Evolutionary conservation across 2,797 vertebrate genomes (phyloP).

Genomic region (Pipistrellus pygmaeus): DNA sequence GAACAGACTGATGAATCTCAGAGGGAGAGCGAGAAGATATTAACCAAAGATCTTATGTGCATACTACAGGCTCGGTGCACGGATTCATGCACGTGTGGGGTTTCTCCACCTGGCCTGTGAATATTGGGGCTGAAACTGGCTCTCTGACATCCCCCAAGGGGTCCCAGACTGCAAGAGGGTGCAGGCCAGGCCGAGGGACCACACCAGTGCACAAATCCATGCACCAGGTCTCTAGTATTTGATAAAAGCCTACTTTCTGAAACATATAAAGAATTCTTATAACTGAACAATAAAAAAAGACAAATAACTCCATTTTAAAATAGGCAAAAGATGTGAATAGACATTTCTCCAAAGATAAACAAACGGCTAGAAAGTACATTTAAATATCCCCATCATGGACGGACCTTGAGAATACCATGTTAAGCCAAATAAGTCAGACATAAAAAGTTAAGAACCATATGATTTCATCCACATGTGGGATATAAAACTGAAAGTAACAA

Average conservation of each 20-base stretch:
- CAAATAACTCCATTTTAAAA: neutral
- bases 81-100: no score
- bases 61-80: neutral
- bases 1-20: neutral
- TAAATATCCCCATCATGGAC: neutral
- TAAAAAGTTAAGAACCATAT: neutral
- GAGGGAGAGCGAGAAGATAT: neutral
- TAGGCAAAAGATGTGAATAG: neutral
- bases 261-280: neutral
- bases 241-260: neutral
- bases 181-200: no score
- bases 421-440: neutral
- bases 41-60: neutral
- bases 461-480: neutral
- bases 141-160: no score
- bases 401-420: neutral
- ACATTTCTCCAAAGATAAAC: neutral
- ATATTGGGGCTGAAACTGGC: no score
- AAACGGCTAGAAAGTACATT: neutral
- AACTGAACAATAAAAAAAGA: neutral
- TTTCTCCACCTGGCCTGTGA: rapidly evolving
- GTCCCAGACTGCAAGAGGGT: no score
- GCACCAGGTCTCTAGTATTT: neutral
- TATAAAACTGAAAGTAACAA: neutral
- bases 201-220: no score